These are phyloP conservation scores for Andrena bucephala DNA, from an alignment of 2,888 invertebrate genomes.

Conservation along the genomic window DNA sequence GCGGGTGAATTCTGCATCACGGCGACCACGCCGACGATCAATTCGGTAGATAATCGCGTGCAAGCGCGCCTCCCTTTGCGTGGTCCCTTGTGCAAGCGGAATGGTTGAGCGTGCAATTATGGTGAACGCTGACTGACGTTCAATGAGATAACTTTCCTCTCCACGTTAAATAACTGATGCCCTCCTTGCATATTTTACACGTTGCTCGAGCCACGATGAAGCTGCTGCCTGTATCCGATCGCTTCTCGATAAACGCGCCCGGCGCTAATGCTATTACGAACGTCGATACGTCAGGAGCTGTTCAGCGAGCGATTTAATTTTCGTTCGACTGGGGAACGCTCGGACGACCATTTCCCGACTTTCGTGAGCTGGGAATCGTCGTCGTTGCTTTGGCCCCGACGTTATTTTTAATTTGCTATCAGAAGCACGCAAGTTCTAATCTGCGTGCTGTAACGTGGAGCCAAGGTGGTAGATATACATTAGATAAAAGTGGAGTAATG, in stretches of 20 bases:
- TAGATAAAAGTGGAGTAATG: too few relatives aligned
- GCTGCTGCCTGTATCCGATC: conserved; percentile 13
- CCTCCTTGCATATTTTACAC: conserved; percentile 39
- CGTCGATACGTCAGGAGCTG: conserved; percentile 1
- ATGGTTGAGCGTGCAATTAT: conserved; percentile 43
- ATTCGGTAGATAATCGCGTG: conserved; percentile 44
- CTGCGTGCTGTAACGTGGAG: too few relatives aligned
- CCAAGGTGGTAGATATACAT: too few relatives aligned
- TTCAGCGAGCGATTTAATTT: conserved; percentile 26
- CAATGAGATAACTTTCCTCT: conserved; percentile 37
- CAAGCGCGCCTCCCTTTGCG: conserved; percentile 25
- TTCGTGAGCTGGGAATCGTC: background rate
- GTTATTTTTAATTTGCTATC: background rate
- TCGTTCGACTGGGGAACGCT: conserved; percentile 7
- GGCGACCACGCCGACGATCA: conserved; percentile 17
- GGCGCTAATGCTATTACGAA: conserved; percentile 19
- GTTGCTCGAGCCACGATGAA: background rate
- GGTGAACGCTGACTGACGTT: conserved; percentile 41
- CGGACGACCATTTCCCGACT: conserved; percentile 5
- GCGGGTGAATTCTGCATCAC: conserved; percentile 37
- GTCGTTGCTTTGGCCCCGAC: background rate
- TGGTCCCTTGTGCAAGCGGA: conserved; percentile 24
- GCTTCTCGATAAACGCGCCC: conserved; percentile 31
- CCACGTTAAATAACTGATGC: conserved; percentile 28
- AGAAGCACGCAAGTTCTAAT: too few relatives aligned